Percentiles rank a stretch among this genome's conserved stretches.
Conservation (phyloP, 2,888 invertebrate genomes). For the Cyclophora albipunctata region DNA sequence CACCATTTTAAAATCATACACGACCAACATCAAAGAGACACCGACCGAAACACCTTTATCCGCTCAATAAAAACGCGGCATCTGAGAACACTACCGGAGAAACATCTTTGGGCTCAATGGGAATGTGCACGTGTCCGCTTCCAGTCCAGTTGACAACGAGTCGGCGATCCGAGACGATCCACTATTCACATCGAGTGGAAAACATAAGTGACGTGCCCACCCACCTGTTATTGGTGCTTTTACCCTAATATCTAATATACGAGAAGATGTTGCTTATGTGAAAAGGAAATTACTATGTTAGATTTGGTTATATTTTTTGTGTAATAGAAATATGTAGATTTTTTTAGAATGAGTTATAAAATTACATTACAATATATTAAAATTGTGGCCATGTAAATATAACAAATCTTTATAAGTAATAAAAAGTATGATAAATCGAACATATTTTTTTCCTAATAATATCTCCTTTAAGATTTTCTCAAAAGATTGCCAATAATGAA, state of each 20-base stretch:
- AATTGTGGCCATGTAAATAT: too few species aligned
- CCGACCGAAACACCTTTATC: too few species aligned
- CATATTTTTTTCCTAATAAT: too few species aligned
- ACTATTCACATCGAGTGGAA: conserved; percentile 22
- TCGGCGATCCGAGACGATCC: conserved; percentile 13
- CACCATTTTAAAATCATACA: too few species aligned
- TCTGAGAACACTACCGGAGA: conserved; percentile 8
- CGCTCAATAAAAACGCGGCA: conserved; percentile 1
- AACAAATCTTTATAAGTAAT: too few species aligned
- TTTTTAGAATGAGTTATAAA: not conserved
- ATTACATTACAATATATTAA: too few species aligned
- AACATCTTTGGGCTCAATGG: conserved; percentile 23
- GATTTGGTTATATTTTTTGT: too few species aligned
- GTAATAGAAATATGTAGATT: not conserved
- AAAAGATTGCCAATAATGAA: too few species aligned
- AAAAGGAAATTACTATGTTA: too few species aligned
- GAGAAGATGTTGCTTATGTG: not conserved
- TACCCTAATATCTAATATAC: conserved; percentile 14
- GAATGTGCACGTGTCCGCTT: conserved; percentile 33
- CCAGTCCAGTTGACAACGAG: conserved; percentile 18
- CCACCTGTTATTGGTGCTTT: conserved; percentile 17
- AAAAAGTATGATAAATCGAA: too few species aligned
- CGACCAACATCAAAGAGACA: too few species aligned
- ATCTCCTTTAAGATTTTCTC: too few species aligned
- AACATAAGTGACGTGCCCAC: conserved; percentile 13